Conservation (phyloP, 2,797 vertebrate genomes). For the Jordanella pulchra region DNA sequence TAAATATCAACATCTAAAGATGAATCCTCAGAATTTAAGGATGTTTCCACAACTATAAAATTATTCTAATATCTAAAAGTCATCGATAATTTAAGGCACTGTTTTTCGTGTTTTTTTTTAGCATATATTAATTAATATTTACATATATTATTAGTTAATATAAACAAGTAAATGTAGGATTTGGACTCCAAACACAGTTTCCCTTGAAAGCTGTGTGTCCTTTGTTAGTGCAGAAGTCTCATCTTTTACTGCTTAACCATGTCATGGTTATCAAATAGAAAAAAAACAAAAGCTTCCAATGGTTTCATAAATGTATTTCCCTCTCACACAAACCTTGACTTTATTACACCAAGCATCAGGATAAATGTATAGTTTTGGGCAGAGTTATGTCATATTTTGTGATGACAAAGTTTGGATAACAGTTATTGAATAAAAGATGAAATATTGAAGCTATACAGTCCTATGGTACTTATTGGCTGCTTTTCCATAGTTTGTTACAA, state of each 20-base stretch:
- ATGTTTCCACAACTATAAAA: background rate
- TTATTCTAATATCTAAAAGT: background rate
- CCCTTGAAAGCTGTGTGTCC: background rate
- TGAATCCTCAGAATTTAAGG: background rate
- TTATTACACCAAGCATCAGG: background rate
- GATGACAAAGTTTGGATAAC: background rate
- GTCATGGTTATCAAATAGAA: background rate
- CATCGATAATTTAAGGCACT: background rate
- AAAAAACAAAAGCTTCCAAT: background rate
- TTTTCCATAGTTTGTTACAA: too few relatives aligned
- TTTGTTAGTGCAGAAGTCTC: background rate
- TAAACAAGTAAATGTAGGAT: background rate
- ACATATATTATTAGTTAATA: too few relatives aligned
- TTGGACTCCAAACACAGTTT: background rate
- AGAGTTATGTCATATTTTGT: background rate
- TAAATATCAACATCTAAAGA: background rate
- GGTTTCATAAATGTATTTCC: background rate
- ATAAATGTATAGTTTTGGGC: background rate
- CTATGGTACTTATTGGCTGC: background rate
- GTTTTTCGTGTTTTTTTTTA: too few relatives aligned
- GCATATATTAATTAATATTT: too few relatives aligned
- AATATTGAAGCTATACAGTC: background rate
- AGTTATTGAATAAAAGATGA: background rate
- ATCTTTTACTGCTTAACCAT: background rate
- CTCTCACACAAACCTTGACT: background rate